phyloP scores from a whole-genome alignment of 2,113 vertebrate species.

The Leptosomus discolor region DNA sequence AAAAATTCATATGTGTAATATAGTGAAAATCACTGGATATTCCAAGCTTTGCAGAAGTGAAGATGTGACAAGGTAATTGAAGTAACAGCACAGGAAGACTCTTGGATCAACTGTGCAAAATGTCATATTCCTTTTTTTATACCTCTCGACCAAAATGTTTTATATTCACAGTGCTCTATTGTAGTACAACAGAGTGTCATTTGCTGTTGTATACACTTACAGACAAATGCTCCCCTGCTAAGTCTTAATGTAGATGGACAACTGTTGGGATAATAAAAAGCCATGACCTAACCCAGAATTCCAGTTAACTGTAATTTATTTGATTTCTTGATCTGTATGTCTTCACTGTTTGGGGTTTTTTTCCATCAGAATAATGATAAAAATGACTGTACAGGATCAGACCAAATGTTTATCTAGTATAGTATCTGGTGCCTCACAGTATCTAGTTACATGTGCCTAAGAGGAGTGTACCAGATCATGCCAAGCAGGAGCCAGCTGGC shows the following conservation, averaged over 20 bases:
- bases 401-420: neutral
- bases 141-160: rapidly evolving
- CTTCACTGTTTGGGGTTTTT: neutral
- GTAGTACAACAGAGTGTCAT: neutral
- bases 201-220: neutral
- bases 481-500: neutral
- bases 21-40: neutral
- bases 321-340: neutral
- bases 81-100: neutral
- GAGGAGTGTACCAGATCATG: rapidly evolving
- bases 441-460: neutral
- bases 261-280: neutral
- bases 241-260: neutral
- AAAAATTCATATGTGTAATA: neutral
- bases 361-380: neutral
- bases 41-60: neutral
- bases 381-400: neutral
- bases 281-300: neutral
- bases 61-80: neutral
- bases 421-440: neutral
- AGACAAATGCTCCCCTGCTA: neutral
- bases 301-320: neutral
- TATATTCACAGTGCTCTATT: neutral
- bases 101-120: neutral
- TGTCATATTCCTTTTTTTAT: neutral